A percentile compares a stretch with the other conserved stretches of the same genome.
Evolutionary conservation across 1,140 invertebrate genomes (phyloP).

Genomic region (Polyergus mexicanus): DNA sequence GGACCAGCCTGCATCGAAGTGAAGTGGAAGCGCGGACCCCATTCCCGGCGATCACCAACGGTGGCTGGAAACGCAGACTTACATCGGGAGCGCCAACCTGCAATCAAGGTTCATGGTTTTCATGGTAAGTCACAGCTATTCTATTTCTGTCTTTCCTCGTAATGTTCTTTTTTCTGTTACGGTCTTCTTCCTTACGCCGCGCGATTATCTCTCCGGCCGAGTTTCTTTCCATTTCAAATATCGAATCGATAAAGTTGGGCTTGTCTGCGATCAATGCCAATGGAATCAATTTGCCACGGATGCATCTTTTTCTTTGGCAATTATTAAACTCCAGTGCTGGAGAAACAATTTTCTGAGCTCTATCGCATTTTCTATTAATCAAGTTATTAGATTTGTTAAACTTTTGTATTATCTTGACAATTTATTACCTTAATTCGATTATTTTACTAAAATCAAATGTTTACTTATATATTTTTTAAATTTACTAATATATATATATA

Average conservation of each 20-base stretch:
- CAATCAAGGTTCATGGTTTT: slow-evolving; percentile 88
- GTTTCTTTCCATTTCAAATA: slow-evolving; percentile 37
- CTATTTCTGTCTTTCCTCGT: slow-evolving; percentile 60
- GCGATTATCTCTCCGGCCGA: background rate
- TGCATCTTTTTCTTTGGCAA: background rate
- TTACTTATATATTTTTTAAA: background rate
- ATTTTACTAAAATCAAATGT: background rate
- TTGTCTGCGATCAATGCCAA: slow-evolving; percentile 28
- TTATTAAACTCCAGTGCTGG: background rate
- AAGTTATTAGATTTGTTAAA: background rate
- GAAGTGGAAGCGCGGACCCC: slow-evolving; percentile 70
- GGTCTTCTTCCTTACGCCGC: background rate
- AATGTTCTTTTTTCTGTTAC: slow-evolving; percentile 12
- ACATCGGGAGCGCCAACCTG: slow-evolving; percentile 86
- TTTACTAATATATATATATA: background rate
- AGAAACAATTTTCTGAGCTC: background rate
- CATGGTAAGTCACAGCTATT: slow-evolving; percentile 84
- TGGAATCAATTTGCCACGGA: slow-evolving; percentile 42
- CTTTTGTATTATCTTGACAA: background rate
- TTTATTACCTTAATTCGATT: background rate
- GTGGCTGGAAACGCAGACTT: slow-evolving; percentile 86
- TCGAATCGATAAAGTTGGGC: slow-evolving; percentile 11
- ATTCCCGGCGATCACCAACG: slow-evolving; percentile 78
- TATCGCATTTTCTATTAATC: background rate
- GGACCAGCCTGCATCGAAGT: slow-evolving; percentile 62